Percentiles rank a stretch among this genome's conserved stretches.
These are phyloP conservation scores for Psophia crepitans DNA, from an alignment of 2,113 vertebrate genomes.

Conservation along the genomic window DNA sequence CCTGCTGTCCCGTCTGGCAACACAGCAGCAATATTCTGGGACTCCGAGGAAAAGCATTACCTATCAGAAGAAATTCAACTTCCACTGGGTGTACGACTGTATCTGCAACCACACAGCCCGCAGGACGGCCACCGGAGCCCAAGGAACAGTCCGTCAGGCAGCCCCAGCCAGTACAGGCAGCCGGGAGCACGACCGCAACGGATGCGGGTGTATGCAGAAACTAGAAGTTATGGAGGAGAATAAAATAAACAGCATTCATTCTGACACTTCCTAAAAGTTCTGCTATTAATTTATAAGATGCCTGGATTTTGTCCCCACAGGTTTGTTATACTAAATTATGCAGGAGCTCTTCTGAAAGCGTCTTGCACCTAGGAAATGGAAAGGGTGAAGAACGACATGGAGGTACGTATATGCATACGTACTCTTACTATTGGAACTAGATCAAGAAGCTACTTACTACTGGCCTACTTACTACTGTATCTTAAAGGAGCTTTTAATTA, in stretches of 20 bases:
- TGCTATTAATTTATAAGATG: background rate
- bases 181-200: fast-evolving
- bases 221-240: background rate
- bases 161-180: background rate
- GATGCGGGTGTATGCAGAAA: background rate
- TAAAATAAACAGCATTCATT: background rate
- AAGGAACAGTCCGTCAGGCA: background rate
- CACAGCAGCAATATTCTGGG: background rate
- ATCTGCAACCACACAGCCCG: background rate
- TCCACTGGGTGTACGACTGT: background rate
- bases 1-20: background rate
- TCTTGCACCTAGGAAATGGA: background rate
- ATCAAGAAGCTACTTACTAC: background rate
- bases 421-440: background rate
- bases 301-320: fast-evolving
- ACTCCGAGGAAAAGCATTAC: background rate
- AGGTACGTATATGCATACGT: fast-evolving
- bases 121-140: background rate
- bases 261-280: background rate
- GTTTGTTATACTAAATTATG: background rate
- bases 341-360: background rate
- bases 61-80: background rate
- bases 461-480: background rate
- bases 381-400: background rate
- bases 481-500: background rate